Evolutionary conservation across 35 echinoderm and acorn worm species (phyloP).

Genomic region (Heliocidaris tuberculata): DNA sequence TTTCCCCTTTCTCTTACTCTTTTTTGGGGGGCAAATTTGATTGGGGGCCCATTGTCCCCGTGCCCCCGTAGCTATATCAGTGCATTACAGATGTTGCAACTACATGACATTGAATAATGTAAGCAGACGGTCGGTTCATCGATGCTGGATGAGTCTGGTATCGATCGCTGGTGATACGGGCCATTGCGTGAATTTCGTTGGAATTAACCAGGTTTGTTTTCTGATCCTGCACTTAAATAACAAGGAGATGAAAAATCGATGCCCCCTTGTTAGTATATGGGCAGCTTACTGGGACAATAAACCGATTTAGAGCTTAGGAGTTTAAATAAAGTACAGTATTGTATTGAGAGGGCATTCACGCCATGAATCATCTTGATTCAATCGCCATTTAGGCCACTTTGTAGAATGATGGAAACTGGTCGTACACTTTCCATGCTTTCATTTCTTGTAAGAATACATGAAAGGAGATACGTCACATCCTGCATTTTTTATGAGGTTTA

Average conservation of each 20-base stretch:
- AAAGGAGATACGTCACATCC: neutral
- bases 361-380: neutral
- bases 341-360: neutral
- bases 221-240: neutral
- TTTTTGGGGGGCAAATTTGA: too few species aligned
- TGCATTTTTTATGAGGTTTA: neutral
- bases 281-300: neutral
- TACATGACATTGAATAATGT: too few species aligned
- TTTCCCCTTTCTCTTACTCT: too few species aligned
- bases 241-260: neutral
- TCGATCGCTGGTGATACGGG: neutral
- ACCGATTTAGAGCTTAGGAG: neutral
- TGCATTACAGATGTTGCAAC: too few species aligned
- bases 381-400: neutral
- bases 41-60: too few species aligned
- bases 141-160: neutral
- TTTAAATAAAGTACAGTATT: conserved; percentile 2
- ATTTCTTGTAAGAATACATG: neutral
- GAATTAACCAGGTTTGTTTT: neutral
- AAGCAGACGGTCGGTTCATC: too few species aligned
- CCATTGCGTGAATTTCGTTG: neutral
- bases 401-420: neutral
- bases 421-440: neutral
- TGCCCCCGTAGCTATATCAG: too few species aligned
- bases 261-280: neutral